Base-by-base conservation (phyloP, 2,888 invertebrate species). In the Deilephila porcellus region DNA sequence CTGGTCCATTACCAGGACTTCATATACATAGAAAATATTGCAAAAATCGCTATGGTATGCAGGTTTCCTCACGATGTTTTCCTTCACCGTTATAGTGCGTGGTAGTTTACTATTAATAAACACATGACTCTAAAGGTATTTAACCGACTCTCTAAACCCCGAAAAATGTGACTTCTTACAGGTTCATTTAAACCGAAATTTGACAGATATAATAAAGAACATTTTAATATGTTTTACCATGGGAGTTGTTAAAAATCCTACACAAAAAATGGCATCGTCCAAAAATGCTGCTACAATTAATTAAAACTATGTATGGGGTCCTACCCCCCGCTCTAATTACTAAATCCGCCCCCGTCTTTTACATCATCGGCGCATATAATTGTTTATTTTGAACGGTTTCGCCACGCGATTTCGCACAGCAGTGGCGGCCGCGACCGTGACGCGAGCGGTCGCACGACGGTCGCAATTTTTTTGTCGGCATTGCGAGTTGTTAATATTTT, bases 351-450 rank as follows among this genome's bases (percentile, higher is more conserved):
- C 19, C 45, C 6, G 8, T 17, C 52, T 67, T 67, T 52, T 70
- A 60, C 72, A 56, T 62, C 62, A 71, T 60, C 71, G 37, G 11
- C 32, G 60, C 17, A n/a, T 63, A 67, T 67, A 67, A 52, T 67
- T 67, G 67, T 67, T 52, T 67, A 67, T 67, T 67, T 67, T 52
- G 67, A 52, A 52, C 71, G 71, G 20, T 71, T 56, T 71, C 60
- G 4, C n/a, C 25, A 14, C 14, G 19, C 20, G 60, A 71, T 37
- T 34, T 67, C 67, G 37, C 5, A 63, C 19, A 60, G 71, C 67
- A 67, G 67, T 67, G 17, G 20, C 45, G 67, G 20, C 25, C 45
- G 25, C 45, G 52, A 45, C 67, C 20, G 20, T 52, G 45, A 14
- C 45, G 25, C 45, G 67, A 25, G 11, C 52, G 25, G 45, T 25